Evolutionary conservation across 2,888 invertebrate species (phyloP).

Genomic region (Autographa pulchrina): DNA sequence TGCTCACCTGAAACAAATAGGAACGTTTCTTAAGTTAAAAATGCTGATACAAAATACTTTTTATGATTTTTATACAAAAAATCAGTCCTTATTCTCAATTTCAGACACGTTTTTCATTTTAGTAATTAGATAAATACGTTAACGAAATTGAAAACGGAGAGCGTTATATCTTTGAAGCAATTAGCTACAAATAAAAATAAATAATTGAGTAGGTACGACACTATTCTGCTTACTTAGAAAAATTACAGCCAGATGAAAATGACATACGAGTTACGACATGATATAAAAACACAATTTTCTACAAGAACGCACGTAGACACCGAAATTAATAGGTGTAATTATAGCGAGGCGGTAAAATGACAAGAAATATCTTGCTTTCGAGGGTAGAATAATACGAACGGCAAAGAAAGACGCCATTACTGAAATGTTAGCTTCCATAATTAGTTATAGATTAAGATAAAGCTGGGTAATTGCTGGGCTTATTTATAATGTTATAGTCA

Average conservation of each 20-base stretch:
- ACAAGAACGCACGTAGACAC: neutral
- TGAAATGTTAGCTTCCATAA: slow-evolving; percentile 14
- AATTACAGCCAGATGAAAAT: neutral
- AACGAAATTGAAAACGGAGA: no score
- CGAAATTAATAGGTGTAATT: neutral
- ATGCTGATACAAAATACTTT: neutral
- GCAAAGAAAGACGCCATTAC: slow-evolving; percentile 16
- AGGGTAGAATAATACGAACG: slow-evolving; percentile 23
- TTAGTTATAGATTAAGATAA: slow-evolving; percentile 16
- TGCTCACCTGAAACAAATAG: slow-evolving; percentile 91
- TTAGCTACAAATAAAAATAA: neutral
- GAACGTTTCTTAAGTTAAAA: neutral
- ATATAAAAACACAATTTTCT: slow-evolving; percentile 4
- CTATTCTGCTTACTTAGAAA: neutral
- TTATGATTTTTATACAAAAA: no score
- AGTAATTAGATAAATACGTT: no score
- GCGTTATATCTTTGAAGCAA: no score
- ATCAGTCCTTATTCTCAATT: neutral
- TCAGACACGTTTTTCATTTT: neutral
- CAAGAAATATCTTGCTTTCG: slow-evolving; percentile 14
- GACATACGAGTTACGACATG: neutral
- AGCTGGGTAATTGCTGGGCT: neutral
- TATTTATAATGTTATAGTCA: neutral
- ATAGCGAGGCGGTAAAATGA: slow-evolving; percentile 15
- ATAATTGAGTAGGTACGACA: neutral